A percentile compares a stretch with the other conserved stretches of the same genome.
Conservation (phyloP, 2,797 vertebrate species). For the Ciconia nigra region DNA sequence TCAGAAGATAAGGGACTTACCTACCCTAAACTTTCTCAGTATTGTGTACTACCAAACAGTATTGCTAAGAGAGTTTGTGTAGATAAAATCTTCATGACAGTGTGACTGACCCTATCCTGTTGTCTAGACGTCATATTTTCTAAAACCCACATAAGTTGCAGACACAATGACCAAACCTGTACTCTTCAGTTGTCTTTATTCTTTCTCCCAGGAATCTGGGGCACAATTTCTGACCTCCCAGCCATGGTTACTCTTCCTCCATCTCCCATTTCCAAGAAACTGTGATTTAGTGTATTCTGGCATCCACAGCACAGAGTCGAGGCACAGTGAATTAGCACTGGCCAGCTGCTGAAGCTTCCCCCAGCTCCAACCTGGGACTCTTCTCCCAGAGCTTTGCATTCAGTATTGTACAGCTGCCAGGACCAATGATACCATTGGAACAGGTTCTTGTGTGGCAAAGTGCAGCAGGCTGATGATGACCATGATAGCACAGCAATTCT, state of each 20-base stretch:
- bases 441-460: not conserved
- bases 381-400: not conserved
- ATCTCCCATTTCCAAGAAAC: not conserved
- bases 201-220: not conserved
- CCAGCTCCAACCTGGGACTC: not conserved
- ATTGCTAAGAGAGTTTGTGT: not conserved
- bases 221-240: not conserved
- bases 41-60: not conserved
- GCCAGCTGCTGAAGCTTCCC: not conserved
- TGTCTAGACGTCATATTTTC: not conserved
- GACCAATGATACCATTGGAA: not conserved
- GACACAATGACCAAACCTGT: not conserved
- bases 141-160: accelerated
- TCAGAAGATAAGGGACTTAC: not conserved
- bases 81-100: not conserved
- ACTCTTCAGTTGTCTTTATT: not conserved
- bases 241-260: not conserved
- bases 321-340: not conserved
- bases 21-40: not conserved
- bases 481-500: not conserved
- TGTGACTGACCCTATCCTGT: not conserved
- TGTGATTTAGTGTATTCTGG: not conserved
- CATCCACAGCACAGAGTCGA: not conserved
- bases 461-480: not conserved
- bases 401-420: not conserved